Conservation (phyloP, 2,113 vertebrate species). For the Motacilla tschutschensis region DNA sequence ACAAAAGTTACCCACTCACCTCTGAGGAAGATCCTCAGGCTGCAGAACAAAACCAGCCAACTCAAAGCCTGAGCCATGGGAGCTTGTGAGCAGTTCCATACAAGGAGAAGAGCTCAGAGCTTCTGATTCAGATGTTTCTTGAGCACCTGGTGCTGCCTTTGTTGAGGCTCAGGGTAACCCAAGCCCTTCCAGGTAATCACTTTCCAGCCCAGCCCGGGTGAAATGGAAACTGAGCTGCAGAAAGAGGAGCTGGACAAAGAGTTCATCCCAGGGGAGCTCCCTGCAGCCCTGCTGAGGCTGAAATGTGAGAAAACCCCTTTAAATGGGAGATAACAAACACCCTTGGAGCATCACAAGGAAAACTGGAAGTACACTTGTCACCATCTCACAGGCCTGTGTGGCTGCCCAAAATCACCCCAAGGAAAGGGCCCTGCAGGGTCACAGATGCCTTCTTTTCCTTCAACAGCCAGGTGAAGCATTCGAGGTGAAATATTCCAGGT, state of each 20-base stretch:
- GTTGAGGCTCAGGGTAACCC: constrained; percentile 11
- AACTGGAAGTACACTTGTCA: fast-evolving
- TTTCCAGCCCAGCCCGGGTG: background rate
- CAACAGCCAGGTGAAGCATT: background rate
- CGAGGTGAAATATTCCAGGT: background rate
- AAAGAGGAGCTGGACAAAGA: background rate
- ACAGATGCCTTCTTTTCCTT: background rate
- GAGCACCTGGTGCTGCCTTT: background rate
- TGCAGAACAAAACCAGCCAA: background rate
- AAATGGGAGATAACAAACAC: fast-evolving
- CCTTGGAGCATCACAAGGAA: fast-evolving
- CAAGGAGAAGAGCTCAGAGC: background rate
- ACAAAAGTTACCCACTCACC: constrained; percentile 10
- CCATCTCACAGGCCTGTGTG: background rate
- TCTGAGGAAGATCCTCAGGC: background rate
- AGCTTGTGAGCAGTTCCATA: background rate
- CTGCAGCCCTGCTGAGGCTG: no score
- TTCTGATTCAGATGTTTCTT: background rate
- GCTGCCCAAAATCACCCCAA: background rate
- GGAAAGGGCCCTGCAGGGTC: background rate
- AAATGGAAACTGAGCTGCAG: constrained; percentile 13
- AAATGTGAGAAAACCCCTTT: background rate
- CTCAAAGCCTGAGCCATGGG: constrained; percentile 34
- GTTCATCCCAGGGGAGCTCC: background rate
- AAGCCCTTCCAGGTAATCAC: background rate